A percentile compares a stretch with the other conserved stretches of the same genome.
Conservation (phyloP, 2,888 invertebrate genomes). For the Acronicta alni region DNA sequence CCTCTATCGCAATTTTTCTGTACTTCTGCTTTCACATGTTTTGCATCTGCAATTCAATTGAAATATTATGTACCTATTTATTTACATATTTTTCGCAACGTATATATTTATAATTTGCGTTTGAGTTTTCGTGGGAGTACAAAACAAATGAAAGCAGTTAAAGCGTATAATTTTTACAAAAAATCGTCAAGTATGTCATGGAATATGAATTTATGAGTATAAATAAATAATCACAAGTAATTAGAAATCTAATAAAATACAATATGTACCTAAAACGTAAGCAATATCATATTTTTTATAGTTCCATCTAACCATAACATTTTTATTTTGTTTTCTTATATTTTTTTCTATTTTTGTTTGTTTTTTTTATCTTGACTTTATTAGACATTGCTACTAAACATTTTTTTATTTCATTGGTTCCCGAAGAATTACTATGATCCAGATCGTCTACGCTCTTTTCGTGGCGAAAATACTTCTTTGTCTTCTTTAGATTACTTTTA, state of each 20-base stretch:
- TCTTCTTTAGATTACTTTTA: constrained; percentile 1
- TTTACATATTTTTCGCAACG: constrained; percentile 6
- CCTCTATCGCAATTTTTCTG: constrained; percentile 48
- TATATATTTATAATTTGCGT: not conserved
- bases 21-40: constrained; percentile 62
- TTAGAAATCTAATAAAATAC: not conserved
- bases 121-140: constrained; percentile 77
- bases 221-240: not conserved
- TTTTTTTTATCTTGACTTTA: constrained; percentile 3
- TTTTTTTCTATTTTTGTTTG: constrained; percentile 3
- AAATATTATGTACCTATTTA: constrained; percentile 19
- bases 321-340: not conserved
- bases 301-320: not conserved
- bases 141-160: constrained; percentile 68
- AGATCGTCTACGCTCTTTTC: constrained; percentile 1
- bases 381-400: constrained; percentile 7
- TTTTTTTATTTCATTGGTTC: constrained; percentile 5
- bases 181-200: not conserved
- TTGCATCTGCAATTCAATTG: constrained; percentile 70
- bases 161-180: constrained; percentile 1
- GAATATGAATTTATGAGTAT: not conserved
- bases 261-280: not conserved
- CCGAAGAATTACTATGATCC: not conserved
- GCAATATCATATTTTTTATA: not conserved
- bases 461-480: not conserved